Conservation (phyloP, 35 echinoderm and acorn worm species). For the Anneissia japonica region DNA sequence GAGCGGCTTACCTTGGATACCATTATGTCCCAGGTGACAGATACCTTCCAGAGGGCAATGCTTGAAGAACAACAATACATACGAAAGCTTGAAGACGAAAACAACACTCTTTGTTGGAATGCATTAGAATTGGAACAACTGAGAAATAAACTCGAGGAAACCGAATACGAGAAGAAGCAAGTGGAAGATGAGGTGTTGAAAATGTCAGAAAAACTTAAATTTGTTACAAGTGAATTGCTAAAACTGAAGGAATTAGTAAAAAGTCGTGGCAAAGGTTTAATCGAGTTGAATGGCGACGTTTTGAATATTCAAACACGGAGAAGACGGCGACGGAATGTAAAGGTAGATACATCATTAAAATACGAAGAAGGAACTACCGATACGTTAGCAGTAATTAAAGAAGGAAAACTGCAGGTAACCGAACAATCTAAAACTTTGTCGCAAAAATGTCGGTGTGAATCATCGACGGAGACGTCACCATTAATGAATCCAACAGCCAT, state of each 20-base stretch:
- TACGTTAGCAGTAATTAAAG: neutral
- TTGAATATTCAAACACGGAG: neutral
- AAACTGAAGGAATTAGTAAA: neutral
- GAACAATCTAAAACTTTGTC: neutral
- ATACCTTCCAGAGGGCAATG: neutral
- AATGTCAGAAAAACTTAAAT: neutral
- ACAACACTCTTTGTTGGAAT: neutral
- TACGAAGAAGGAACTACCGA: neutral
- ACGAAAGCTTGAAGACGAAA: neutral
- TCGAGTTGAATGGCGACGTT: neutral
- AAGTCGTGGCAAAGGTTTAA: neutral
- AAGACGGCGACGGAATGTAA: neutral
- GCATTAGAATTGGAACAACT: neutral
- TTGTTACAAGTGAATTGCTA: neutral
- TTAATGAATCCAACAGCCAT: neutral
- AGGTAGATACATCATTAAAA: neutral
- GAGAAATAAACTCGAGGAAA: neutral
- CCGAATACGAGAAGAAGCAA: neutral
- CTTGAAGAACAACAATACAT: neutral
- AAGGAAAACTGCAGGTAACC: neutral
- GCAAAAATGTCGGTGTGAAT: neutral
- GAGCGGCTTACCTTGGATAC: neutral
- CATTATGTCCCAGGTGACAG: neutral
- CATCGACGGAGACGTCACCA: neutral
- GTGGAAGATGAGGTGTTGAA: neutral